These are phyloP conservation scores for Vespertilio murinus DNA, from an alignment of 2,797 vertebrate genomes.

Conservation along the genomic window DNA sequence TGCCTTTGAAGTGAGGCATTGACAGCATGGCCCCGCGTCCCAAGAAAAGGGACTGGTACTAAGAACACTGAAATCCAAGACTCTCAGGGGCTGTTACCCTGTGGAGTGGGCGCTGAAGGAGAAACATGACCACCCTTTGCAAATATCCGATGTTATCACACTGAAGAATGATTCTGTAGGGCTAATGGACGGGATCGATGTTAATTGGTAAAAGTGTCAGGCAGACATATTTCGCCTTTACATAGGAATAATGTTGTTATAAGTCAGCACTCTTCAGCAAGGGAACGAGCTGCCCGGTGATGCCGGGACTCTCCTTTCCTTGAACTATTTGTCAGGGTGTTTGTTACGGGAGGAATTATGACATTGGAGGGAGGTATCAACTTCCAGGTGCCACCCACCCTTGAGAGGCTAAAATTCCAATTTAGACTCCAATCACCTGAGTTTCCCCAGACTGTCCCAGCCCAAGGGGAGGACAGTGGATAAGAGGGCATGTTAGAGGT, in stretches of 20 bases:
- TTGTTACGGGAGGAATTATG: not conserved
- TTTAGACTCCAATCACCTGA: not conserved
- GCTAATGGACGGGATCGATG: constrained; percentile 60
- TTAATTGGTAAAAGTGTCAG: constrained; percentile 63
- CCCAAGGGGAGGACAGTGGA: not conserved
- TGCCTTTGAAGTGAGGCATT: not conserved
- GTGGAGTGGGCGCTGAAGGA: not conserved
- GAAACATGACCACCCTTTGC: not conserved
- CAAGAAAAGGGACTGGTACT: not conserved
- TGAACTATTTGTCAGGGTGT: constrained; percentile 15
- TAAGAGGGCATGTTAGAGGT: not conserved
- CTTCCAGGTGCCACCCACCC: not conserved
- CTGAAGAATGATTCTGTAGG: constrained; percentile 53
- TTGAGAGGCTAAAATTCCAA: constrained; percentile 12
- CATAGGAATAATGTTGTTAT: constrained; percentile 48
- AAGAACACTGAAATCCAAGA: not conserved
- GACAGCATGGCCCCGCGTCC: not conserved
- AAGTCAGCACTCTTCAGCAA: constrained; percentile 27
- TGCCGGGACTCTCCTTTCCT: not conserved
- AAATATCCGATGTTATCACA: constrained; percentile 13
- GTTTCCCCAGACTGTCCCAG: not conserved
- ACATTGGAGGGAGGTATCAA: not conserved
- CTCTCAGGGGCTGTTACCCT: not conserved
- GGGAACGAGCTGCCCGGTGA: not conserved
- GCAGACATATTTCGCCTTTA: constrained; percentile 53